A percentile compares a stretch with the other conserved stretches of the same genome.
Conservation (phyloP, 2,888 invertebrate species). For the Neuroscelio doddi region DNA sequence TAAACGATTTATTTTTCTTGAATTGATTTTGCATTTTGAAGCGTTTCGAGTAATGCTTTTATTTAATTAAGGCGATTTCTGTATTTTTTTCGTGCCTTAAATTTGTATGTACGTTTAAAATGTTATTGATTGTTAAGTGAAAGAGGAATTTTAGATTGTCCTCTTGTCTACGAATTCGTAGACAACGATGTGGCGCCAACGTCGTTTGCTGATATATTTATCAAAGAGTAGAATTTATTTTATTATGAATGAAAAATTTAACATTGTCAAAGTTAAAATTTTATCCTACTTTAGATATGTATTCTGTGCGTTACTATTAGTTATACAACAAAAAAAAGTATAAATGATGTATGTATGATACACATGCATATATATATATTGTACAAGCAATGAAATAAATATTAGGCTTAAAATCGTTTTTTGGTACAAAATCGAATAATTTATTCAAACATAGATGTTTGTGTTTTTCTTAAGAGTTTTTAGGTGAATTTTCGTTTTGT, state of each 20-base stretch:
- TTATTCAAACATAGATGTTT: no score
- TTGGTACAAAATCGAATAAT: no score
- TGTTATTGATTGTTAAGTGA: neutral
- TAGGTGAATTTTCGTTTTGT: neutral
- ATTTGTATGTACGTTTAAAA: no score
- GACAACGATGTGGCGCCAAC: conserved; percentile 13
- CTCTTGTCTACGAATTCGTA: neutral
- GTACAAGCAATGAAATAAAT: conserved; percentile 56
- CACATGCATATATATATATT: conserved; percentile 36
- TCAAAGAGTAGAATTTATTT: conserved; percentile 69
- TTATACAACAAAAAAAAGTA: conserved; percentile 3
- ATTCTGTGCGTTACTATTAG: conserved; percentile 13
- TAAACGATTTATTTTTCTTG: no score
- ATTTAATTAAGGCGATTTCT: no score
- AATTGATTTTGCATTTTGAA: no score
- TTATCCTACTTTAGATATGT: conserved; percentile 2
- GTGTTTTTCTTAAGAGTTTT: neutral
- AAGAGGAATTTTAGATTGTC: conserved; percentile 1
- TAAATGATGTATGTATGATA: conserved; percentile 16
- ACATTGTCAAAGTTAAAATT: neutral
- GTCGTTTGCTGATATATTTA: conserved; percentile 56
- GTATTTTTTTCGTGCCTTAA: no score
- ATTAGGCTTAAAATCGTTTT: conserved; percentile 38
- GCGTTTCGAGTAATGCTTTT: no score
- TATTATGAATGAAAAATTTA: conserved; percentile 48